phyloP scores from a whole-genome alignment of 64 coral and sea anemone genomes.

The Montipora sp. region DNA sequence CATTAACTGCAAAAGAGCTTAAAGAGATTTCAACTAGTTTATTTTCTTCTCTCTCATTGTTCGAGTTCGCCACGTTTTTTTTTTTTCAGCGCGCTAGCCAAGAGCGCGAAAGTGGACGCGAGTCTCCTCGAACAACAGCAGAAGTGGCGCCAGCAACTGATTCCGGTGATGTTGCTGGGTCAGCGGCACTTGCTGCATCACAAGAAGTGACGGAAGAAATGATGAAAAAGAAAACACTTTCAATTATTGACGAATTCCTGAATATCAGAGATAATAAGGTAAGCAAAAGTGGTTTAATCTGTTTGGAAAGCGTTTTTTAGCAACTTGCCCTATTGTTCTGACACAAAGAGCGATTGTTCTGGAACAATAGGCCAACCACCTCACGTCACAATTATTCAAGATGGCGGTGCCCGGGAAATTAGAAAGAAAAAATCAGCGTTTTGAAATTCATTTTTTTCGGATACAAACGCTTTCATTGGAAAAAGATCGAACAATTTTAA shows the following conservation, averaged over 20 bases:
- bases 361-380: too few species aligned
- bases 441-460: too few species aligned
- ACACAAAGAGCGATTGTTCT: too few species aligned
- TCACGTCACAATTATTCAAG: too few species aligned
- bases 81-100: not conserved
- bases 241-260: slow-evolving; percentile 82
- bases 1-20: too few species aligned
- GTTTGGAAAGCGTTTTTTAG: not conserved
- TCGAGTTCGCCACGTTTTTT: not conserved
- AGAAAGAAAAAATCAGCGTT: too few species aligned
- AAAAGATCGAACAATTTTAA: too few species aligned
- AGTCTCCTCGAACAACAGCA: not conserved
- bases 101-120: slow-evolving; percentile 27
- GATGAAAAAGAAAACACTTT: slow-evolving; percentile 56
- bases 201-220: slow-evolving; percentile 55
- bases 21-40: too few species aligned
- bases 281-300: not conserved
- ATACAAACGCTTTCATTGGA: too few species aligned
- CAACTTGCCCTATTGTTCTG: too few species aligned
- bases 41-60: not conserved
- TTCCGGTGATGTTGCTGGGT: not conserved
- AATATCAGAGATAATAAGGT: slow-evolving; percentile 87
- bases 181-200: slow-evolving; percentile 3
- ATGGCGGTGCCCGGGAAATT: too few species aligned
- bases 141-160: slow-evolving; percentile 13